Percentiles rank a stretch among this genome's conserved stretches.
Conservation (phyloP, 1,140 invertebrate species). For the Campodea augens region DNA sequence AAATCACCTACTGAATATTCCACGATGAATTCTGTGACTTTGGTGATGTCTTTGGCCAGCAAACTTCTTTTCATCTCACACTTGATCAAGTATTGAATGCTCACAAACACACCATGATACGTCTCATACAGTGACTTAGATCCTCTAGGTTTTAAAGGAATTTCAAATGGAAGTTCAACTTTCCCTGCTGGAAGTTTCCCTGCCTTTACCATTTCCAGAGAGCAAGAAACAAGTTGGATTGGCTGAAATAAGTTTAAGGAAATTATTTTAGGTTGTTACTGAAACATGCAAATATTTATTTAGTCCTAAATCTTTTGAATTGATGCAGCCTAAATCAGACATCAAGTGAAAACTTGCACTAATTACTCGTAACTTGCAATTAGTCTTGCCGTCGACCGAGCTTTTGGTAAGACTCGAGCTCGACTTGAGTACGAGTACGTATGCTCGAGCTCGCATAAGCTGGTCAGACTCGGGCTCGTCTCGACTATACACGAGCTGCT, state of each 20-base stretch:
- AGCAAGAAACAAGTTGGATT: slow-evolving; percentile 58
- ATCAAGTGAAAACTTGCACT: too few relatives aligned
- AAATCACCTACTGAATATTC: slow-evolving; percentile 47
- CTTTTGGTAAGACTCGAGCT: too few relatives aligned
- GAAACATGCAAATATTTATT: too few relatives aligned
- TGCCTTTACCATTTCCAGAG: slow-evolving; percentile 58
- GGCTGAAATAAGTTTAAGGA: slow-evolving; percentile 34
- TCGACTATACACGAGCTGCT: too few relatives aligned
- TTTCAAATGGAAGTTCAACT: slow-evolving; percentile 87
- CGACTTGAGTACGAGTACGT: too few relatives aligned
- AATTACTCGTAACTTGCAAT: too few relatives aligned
- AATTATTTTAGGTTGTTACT: too few relatives aligned
- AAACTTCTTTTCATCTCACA: slow-evolving; percentile 81
- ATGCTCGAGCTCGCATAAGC: too few relatives aligned
- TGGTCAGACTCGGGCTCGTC: too few relatives aligned
- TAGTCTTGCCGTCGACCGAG: too few relatives aligned
- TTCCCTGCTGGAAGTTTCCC: slow-evolving; percentile 67
- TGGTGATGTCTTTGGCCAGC: slow-evolving; percentile 68
- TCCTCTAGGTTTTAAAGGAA: slow-evolving; percentile 49
- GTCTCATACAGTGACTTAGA: slow-evolving; percentile 72
- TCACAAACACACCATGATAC: slow-evolving; percentile 93
- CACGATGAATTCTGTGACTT: slow-evolving; percentile 75
- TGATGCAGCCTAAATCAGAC: too few relatives aligned
- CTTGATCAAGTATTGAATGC: slow-evolving; percentile 72
- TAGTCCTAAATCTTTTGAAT: too few relatives aligned